phyloP scores from a whole-genome alignment of 2,888 invertebrate genomes.

The Nymphalis urticae region DNA sequence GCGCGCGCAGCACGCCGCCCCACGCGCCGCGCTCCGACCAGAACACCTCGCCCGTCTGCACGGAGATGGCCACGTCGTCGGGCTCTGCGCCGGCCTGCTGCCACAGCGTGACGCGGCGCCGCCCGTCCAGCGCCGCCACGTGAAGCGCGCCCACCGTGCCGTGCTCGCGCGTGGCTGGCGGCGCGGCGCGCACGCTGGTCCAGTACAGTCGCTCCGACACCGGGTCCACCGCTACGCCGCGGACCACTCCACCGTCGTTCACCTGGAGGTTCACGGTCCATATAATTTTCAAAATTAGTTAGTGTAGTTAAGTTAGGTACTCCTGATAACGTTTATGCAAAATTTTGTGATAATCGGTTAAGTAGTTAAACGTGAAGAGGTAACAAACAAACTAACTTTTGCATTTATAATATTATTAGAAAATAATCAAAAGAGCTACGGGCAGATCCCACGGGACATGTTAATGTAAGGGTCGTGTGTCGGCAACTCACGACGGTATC shows the following conservation, averaged over 20 bases:
- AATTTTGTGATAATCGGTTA: no score
- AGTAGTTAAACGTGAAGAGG: no score
- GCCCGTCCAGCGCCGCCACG: constrained; percentile 80
- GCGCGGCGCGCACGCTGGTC: constrained; percentile 69
- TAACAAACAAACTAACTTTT: no score
- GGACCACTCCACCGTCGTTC: constrained; percentile 82
- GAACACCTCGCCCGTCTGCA: constrained; percentile 84
- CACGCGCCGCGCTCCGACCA: constrained; percentile 87
- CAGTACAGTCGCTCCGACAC: constrained; percentile 86
- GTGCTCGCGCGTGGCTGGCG: constrained; percentile 37
- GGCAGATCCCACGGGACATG: no score
- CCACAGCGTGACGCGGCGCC: constrained; percentile 78
- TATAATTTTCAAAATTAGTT: no score
- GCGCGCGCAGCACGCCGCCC: constrained; percentile 83
- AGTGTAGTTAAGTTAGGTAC: no score
- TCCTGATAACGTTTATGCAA: no score
- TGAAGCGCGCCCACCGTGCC: constrained; percentile 48
- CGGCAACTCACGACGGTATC: constrained; percentile 33
- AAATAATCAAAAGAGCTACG: no score
- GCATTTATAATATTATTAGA: no score
- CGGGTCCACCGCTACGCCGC: constrained; percentile 89
- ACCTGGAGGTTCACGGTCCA: constrained; percentile 54
- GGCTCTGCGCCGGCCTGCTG: constrained; percentile 82
- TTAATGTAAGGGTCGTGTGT: background rate
- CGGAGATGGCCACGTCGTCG: constrained; percentile 86